Evolutionary conservation across 2,797 vertebrate genomes (phyloP), one percentile per base, ranked within the genome.

Genomic region (Chelon auratus): DNA sequence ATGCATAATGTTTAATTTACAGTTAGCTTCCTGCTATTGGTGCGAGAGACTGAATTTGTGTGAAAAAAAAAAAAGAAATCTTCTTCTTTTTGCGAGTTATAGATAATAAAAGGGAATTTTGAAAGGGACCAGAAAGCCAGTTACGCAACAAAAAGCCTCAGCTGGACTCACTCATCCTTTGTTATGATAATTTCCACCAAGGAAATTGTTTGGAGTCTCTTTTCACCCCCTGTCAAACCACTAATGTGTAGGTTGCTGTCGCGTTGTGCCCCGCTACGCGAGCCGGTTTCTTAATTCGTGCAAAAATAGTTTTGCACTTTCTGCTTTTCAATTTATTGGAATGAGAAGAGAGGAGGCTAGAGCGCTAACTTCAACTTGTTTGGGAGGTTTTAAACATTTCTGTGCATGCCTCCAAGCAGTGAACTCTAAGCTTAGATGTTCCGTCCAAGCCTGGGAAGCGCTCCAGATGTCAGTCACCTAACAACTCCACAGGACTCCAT

Each of bases 401-500:
- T 26, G 2, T 56, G 18, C 36, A 9, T 40, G 17, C 24, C 43
- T 30, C 1, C 6, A 59, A 61, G 36, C 53, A 58, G 37, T 30
- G 18, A 77, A 53, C 17, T 59, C 30, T 2, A 2, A 2, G 15
- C 30, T 57, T 6, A 40, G 50, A 65, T 52, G 22, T 51, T 66
- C 20, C 37, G 22, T 65, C 55, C 67, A 68, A 60, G 45, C 12
- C 18, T 33, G 67, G 47, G 57, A 61, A 1, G 12, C 12, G 20
- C 61, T 80, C 60, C 80, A 75, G 6, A 60, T 53, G 39, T 55
- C 70, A 60, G 22, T 9, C 63, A 48, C 24, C 57, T 18, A 3
- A 39, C 39, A 30, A 3, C 24, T 12, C 50, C 13, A 7, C 15
- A 24, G 4, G 10, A 40, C 13, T 37, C 40, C 2, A 37, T 24